Evolutionary conservation across 2,888 invertebrate genomes (phyloP), one percentile per base, ranked within the genome.

Genomic region (Smittia sp.): DNA sequence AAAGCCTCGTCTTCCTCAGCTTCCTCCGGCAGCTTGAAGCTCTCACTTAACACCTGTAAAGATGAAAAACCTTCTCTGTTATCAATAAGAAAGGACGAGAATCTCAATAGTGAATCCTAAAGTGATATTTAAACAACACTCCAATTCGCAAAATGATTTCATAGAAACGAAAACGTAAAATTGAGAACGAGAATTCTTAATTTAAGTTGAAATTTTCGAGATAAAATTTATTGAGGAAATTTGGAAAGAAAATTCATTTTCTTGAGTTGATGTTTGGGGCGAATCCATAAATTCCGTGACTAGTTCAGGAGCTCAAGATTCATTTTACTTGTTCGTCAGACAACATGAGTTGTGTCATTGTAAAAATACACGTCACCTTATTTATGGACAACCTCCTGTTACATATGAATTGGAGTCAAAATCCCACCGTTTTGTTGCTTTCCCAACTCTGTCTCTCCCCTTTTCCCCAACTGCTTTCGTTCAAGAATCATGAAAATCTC

Each of bases 381-480:
- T 32, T 32, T 32, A 32, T 32, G 32, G 9, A 6, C 32, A 32
- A 32, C 3, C 32, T 9, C 32, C 32, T 32, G 4, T 54, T 54
- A 4, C 18, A n/a, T 11, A 20, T 54, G 11, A 18, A 54, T 54
- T 1, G 27, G 11, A n/a, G 13, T 58, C 11, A 62, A 65, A 25
- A 65, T 65, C 63, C 63, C 63, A 65, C 63, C 63, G 63, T 25
- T 65, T 27, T 9, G 20, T 63, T 63, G 27, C 25, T 65, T 65
- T 65, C 15, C 62, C 13, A 13, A 13, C 52, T n/a, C 52, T 46
- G 18, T 15, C 52, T 52, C 22, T 15, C 9, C 20, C 58, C 6
- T 15, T 62, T 22, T 62, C 1, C 18, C 15, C n/a, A n/a, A n/a
- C 46, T 46, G n/a, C 6, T 11, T 38, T 46, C 46, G 46, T 46